These are phyloP conservation scores for Lucilia sericata DNA, from an alignment of 1,140 invertebrate genomes.

Conservation along the genomic window DNA sequence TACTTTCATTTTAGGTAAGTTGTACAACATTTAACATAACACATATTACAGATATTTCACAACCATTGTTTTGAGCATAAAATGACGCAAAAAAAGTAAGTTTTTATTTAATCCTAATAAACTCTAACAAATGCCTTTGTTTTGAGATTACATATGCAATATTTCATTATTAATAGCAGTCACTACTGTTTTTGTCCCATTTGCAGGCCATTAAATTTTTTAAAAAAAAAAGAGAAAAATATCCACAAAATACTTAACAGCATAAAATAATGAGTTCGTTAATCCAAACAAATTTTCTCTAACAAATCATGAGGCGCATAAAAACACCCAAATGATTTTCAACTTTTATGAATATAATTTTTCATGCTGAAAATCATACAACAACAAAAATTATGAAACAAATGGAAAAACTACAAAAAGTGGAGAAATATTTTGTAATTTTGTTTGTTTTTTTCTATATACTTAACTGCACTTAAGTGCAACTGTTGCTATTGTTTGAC, in stretches of 20 bases:
- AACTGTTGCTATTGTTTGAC: constrained; percentile 31
- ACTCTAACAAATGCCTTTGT: background rate
- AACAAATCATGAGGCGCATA: background rate
- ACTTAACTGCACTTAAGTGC: constrained; percentile 35
- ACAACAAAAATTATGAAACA: too few species aligned
- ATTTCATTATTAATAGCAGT: background rate
- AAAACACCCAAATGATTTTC: background rate
- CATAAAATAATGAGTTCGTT: constrained; percentile 4
- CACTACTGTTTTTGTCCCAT: background rate
- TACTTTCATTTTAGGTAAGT: background rate
- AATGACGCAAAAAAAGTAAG: background rate
- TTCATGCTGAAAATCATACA: background rate
- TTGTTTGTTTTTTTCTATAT: background rate
- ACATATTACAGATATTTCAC: background rate
- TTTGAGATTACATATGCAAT: background rate
- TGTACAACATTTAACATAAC: background rate
- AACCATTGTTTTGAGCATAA: too few species aligned
- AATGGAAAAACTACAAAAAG: background rate
- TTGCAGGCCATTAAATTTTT: background rate
- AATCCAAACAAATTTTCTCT: constrained; percentile 7
- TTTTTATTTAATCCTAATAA: background rate
- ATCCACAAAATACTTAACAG: background rate
- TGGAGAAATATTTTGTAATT: background rate
- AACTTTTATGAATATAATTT: background rate
- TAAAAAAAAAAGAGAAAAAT: background rate